Evolutionary conservation across 2,797 vertebrate genomes (phyloP).

Genomic region (Nyctalus aviator): DNA sequence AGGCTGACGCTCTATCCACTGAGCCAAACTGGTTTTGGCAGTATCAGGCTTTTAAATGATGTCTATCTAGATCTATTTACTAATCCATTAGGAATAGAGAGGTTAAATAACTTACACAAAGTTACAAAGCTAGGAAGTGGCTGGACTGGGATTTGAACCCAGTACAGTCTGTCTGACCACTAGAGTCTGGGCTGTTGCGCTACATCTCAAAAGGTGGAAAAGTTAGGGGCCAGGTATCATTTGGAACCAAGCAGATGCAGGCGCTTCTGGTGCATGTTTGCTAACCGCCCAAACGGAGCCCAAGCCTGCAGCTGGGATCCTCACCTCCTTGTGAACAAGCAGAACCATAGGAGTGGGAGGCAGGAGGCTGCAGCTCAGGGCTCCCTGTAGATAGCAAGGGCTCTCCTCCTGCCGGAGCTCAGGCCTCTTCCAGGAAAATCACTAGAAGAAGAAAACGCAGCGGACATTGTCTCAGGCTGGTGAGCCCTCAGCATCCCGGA

Average conservation of each 20-base stretch:
- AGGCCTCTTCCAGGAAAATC: slow-evolving; percentile 1
- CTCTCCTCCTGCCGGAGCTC: background rate
- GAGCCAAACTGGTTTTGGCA: too few relatives aligned
- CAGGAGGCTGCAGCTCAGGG: fast-evolving
- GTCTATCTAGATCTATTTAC: background rate
- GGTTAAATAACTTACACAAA: background rate
- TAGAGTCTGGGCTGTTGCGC: background rate
- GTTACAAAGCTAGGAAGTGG: background rate
- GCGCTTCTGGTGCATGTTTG: background rate
- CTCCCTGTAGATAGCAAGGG: background rate
- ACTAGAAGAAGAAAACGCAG: background rate
- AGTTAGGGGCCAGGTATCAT: background rate
- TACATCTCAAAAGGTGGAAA: background rate
- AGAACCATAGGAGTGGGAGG: background rate
- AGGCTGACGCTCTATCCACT: too few relatives aligned
- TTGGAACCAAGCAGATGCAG: background rate
- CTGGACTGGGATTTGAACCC: background rate
- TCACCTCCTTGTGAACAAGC: slow-evolving; percentile 5
- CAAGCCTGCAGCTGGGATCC: background rate
- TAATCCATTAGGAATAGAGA: background rate
- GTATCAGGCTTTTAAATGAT: background rate
- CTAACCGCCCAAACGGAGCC: background rate
- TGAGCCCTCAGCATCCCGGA: background rate
- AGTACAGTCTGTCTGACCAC: background rate
- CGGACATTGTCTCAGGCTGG: background rate